phyloP scores from a whole-genome alignment of 1,140 invertebrate genomes.

The Andricus grossulariae region DNA sequence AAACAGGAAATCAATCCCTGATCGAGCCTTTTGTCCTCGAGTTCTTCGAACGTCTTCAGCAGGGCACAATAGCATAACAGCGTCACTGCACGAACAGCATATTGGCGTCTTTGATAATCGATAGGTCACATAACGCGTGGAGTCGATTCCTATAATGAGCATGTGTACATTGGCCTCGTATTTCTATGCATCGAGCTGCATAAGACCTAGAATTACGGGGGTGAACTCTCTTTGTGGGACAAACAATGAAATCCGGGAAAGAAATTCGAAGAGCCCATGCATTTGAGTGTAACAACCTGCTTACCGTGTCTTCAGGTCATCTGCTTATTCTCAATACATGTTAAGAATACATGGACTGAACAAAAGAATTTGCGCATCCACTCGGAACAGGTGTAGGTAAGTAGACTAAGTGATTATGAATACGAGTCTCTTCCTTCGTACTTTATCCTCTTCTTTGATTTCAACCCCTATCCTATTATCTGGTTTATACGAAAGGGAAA shows the following conservation, averaged over 20 bases:
- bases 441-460: constrained; percentile 3
- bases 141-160: constrained; percentile 13
- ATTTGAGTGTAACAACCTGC: neutral
- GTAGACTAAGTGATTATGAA: constrained; percentile 4
- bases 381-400: neutral
- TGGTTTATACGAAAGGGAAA: neutral
- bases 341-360: neutral
- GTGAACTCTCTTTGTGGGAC: neutral
- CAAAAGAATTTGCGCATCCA: neutral
- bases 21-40: constrained; percentile 7
- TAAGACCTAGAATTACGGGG: neutral
- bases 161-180: neutral
- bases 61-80: neutral
- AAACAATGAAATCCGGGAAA: neutral
- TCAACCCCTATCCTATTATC: neutral
- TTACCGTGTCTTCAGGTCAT: neutral
- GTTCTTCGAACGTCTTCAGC: neutral
- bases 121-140: constrained; percentile 15
- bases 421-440: neutral
- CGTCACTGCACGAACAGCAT: constrained; percentile 8
- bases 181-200: neutral
- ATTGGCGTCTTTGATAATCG: constrained; percentile 6
- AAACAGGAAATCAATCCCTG: constrained; percentile 25
- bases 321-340: neutral
- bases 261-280: neutral